Evolutionary conservation across 1,140 invertebrate species (phyloP).

Genomic region (Palaemon carinicauda): DNA sequence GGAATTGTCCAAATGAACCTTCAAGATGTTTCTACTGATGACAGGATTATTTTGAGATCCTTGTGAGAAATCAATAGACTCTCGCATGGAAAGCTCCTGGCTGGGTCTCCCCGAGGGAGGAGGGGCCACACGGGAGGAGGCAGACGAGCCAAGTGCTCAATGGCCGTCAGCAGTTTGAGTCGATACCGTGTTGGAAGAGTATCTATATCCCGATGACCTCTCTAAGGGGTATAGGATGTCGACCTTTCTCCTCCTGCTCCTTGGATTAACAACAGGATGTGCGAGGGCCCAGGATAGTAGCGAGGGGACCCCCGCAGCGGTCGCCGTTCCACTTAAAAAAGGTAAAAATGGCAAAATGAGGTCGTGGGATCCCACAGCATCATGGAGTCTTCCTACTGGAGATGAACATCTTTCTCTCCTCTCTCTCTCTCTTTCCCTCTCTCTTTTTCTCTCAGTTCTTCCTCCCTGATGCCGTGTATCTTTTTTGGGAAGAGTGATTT

Average conservation of each 20-base stretch:
- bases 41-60: too few relatives aligned
- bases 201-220: conserved; percentile 54
- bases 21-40: too few relatives aligned
- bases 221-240: conserved; percentile 50
- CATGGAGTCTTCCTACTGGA: too few relatives aligned
- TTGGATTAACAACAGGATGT: conserved; percentile 51
- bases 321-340: conserved; percentile 44
- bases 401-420: too few relatives aligned
- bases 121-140: not conserved
- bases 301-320: conserved; percentile 48
- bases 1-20: too few relatives aligned
- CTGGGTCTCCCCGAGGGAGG: not conserved
- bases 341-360: conserved; percentile 30
- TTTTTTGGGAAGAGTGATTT: too few relatives aligned
- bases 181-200: conserved; percentile 52
- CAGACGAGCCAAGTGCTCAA: not conserved
- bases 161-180: conserved; percentile 48
- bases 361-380: too few relatives aligned
- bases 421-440: too few relatives aligned
- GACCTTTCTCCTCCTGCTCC: conserved; percentile 54
- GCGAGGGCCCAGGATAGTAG: conserved; percentile 50
- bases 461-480: too few relatives aligned
- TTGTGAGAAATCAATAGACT: conserved; percentile 14
- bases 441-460: too few relatives aligned
- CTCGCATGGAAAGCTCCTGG: conserved; percentile 8